Evolutionary conservation across 2,113 vertebrate species (phyloP).

Genomic region (Phocoena sinus): DNA sequence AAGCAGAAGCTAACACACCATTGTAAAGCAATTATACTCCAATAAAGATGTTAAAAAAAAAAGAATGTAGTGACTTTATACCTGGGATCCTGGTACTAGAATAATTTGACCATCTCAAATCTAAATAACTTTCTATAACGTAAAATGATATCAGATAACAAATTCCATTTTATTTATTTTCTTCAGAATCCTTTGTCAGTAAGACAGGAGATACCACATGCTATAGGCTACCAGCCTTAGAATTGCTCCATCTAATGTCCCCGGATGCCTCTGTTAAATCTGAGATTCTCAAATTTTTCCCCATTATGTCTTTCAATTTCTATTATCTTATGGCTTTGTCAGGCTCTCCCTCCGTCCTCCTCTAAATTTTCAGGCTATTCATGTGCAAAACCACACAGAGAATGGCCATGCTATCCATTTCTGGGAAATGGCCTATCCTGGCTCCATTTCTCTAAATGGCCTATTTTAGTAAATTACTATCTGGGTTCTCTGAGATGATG

Average conservation of each 20-base stretch:
- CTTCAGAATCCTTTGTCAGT: neutral
- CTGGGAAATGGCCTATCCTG: conserved; percentile 53
- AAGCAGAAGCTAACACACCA: too few relatives aligned
- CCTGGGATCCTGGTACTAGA: neutral
- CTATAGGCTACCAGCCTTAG: neutral
- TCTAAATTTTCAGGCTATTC: conserved; percentile 16
- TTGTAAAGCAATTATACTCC: too few relatives aligned
- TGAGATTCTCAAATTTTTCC: neutral
- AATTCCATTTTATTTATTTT: neutral
- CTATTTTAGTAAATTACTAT: conserved; percentile 49
- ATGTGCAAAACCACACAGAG: conserved; percentile 19
- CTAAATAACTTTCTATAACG: neutral
- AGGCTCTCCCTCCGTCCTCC: neutral
- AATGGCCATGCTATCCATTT: conserved; percentile 5
- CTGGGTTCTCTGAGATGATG: conserved; percentile 41
- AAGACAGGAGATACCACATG: neutral
- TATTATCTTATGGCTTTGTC: neutral
- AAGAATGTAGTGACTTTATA: neutral
- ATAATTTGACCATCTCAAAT: neutral
- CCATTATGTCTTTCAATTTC: neutral
- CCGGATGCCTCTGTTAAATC: neutral
- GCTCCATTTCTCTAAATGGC: conserved; percentile 62
- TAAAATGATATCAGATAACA: neutral
- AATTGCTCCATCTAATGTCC: too few relatives aligned
- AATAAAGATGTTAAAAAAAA: too few relatives aligned